A percentile compares a stretch with the other conserved stretches of the same genome.
Conservation (phyloP, 2,797 vertebrate genomes). For the Eremophila alpestris region DNA sequence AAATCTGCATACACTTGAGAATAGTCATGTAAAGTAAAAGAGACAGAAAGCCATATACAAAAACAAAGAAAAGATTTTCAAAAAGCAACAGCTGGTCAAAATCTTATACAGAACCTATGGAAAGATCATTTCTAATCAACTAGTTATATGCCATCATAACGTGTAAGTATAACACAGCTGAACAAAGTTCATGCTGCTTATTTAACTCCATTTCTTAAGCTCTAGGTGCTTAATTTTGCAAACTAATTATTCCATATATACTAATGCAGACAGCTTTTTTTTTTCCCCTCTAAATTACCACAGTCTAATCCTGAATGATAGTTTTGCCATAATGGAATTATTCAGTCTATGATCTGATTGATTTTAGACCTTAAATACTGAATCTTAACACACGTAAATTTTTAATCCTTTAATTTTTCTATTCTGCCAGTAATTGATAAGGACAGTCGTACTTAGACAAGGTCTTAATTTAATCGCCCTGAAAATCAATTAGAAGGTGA, state of each 20-base stretch:
- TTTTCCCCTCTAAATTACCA: constrained; percentile 23
- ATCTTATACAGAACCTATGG: neutral
- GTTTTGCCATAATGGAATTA: constrained; percentile 66
- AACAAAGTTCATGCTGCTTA: neutral
- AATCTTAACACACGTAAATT: constrained; percentile 63
- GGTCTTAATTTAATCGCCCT: constrained; percentile 66
- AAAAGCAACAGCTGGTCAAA: neutral
- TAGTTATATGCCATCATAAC: neutral
- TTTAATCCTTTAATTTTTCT: constrained; percentile 71
- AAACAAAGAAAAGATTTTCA: neutral
- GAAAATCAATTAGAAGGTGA: constrained; percentile 72
- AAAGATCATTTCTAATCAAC: neutral
- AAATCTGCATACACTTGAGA: neutral
- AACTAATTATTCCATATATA: neutral
- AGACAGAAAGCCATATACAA: neutral
- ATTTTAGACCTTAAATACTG: constrained; percentile 69
- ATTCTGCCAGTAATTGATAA: constrained; percentile 68
- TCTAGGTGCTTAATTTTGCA: neutral
- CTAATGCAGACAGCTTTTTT: neutral
- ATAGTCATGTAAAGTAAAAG: rapidly evolving
- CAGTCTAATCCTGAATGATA: constrained; percentile 57
- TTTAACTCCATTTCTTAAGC: neutral
- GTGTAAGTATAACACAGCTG: neutral
- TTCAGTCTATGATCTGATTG: constrained; percentile 68
- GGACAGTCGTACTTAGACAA: constrained; percentile 57